Base-by-base conservation (phyloP, 1,140 invertebrate genomes). In the Gonatopus flavifemur region DNA sequence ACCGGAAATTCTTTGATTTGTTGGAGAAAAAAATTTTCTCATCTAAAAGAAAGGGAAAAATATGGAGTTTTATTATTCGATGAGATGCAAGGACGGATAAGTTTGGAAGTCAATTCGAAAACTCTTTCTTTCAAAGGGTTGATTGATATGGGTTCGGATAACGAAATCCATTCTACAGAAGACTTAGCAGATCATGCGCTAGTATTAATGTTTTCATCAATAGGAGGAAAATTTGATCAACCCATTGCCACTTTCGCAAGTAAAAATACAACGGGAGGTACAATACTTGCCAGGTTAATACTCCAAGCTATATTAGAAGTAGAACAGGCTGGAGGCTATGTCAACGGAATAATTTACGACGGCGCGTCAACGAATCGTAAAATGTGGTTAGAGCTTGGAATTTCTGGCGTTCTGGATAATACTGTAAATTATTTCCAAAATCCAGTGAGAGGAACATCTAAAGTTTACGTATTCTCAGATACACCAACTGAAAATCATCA, bases 201-300 rank as follows among this genome's bases (percentile, higher is more conserved):
- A 7, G 62, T 67, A 0, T 35, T 69, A 1, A 62, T 67, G 62
- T 67, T 60, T 42, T 64, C 67, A 38, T 59, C 59, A 20, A 66
- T 67, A 40, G 37, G 40, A 25, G 60, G 59, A 32, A 37, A 36
- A 24, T 60, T 60, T 55, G 33, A 62, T 3, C 63, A 70, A 38
- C 39, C 52, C 3, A 12, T 69, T 7, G 60, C 40, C 5, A 54
- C 35, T 28, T 69, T 67, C 51, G 24, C 65, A 20, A 62, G 55
- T 22, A 61, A 55, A 49, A 57, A 54, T 16, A 42, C 32, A 46
- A 59, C 56, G 9, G 25, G 37, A 10, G 56, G 57, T 5, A 51
- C 38, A 6, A 35, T 64, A 19, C 52, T 67, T 16, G 33, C 58
- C 28, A 56, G 64, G n/a, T 33, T 70, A 9, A 39, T 67, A 10